Conservation (phyloP, 2,888 invertebrate species). For the Acleris cristana region DNA sequence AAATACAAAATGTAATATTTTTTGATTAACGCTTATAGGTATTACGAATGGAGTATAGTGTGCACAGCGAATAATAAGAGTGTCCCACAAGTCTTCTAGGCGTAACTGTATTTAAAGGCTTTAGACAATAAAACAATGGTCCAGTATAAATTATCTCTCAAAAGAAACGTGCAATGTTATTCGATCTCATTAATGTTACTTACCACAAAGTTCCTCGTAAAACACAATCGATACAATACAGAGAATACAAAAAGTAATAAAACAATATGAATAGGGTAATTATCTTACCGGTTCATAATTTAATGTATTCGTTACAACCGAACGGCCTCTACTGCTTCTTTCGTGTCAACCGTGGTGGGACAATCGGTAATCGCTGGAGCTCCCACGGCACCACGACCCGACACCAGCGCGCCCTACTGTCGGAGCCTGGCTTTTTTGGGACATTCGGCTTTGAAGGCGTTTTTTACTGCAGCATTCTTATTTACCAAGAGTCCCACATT, state of each 20-base stretch:
- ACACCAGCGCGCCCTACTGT: slow-evolving; percentile 10
- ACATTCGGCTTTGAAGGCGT: slow-evolving; percentile 21
- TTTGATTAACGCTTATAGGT: too few species aligned
- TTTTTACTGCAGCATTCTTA: slow-evolving; percentile 45
- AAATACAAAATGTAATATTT: neutral
- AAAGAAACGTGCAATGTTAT: neutral
- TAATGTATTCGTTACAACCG: slow-evolving; percentile 16
- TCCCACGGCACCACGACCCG: slow-evolving; percentile 61
- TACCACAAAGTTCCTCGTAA: slow-evolving; percentile 15
- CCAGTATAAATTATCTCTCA: slow-evolving; percentile 7
- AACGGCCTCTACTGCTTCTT: slow-evolving; percentile 52
- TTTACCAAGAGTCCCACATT: slow-evolving; percentile 51
- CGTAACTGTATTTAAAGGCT: slow-evolving; percentile 9
- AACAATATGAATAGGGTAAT: slow-evolving; percentile 9
- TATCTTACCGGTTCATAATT: slow-evolving; percentile 8
- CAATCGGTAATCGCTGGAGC: slow-evolving; percentile 31
- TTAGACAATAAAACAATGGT: slow-evolving; percentile 28
- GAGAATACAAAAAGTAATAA: slow-evolving; percentile 14
- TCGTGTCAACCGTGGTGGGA: slow-evolving; percentile 47
- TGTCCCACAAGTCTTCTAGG: neutral
- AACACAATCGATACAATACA: slow-evolving; percentile 20
- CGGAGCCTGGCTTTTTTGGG: slow-evolving; percentile 21
- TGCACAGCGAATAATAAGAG: neutral
- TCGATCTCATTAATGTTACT: slow-evolving; percentile 16
- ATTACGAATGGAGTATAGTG: neutral